A percentile compares a stretch with the other conserved stretches of the same genome.
Conservation (phyloP, 2,888 invertebrate species). For the Caenorhabditis imperialis region DNA sequence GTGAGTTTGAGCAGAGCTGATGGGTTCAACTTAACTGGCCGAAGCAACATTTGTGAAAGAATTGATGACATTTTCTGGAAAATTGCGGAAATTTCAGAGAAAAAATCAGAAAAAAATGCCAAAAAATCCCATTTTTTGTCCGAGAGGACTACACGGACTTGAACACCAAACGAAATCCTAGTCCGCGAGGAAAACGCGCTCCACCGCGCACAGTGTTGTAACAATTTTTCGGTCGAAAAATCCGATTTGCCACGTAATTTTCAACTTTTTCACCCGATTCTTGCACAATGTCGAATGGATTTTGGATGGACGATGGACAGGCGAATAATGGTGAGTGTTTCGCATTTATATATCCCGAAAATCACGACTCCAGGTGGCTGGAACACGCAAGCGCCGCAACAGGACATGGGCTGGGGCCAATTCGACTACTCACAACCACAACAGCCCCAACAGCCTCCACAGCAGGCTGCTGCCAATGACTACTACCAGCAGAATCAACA, state of each 20-base stretch:
- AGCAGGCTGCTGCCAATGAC: slow-evolving; percentile 27
- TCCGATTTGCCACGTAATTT: background rate
- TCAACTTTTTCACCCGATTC: too few species aligned
- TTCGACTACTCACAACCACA: slow-evolving; percentile 69
- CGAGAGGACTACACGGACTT: slow-evolving; percentile 37
- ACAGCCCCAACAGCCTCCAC: slow-evolving; percentile 43
- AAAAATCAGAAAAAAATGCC: too few species aligned
- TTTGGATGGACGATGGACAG: slow-evolving; percentile 54
- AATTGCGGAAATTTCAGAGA: too few species aligned
- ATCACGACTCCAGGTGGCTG: slow-evolving; percentile 29
- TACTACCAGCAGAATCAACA: slow-evolving; percentile 47
- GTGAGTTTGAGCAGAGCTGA: background rate
- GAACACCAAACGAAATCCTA: background rate
- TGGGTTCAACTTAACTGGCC: slow-evolving; percentile 3
- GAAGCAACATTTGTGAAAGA: slow-evolving; percentile 3
- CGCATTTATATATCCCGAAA: background rate
- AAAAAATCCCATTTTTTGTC: too few species aligned
- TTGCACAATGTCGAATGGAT: slow-evolving; percentile 38
- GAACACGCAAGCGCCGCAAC: slow-evolving; percentile 37
- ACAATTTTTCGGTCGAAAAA: background rate
- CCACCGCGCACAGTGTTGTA: slow-evolving; percentile 24
- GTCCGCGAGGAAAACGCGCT: slow-evolving; percentile 28
- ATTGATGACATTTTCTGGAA: slow-evolving; percentile 16
- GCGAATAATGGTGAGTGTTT: slow-evolving; percentile 28
- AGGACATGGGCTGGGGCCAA: slow-evolving; percentile 68